These are phyloP conservation scores for Lepus americanus DNA, from an alignment of 2,113 vertebrate species.

Conservation along the genomic window DNA sequence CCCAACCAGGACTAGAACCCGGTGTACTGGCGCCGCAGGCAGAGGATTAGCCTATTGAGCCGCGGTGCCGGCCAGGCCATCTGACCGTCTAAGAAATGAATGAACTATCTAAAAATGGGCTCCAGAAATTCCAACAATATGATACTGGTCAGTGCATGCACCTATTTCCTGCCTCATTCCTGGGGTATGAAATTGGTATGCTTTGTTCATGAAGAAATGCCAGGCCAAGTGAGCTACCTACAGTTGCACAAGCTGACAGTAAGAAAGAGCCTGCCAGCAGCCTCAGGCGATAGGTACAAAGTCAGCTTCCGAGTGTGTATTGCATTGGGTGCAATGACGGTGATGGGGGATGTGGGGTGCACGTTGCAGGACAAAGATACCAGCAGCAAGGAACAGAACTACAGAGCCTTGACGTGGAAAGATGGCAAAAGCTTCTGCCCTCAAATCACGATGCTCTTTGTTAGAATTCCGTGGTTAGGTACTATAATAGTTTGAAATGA, in stretches of 20 bases:
- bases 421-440: background rate
- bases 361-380: background rate
- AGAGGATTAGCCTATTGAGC: too few relatives aligned
- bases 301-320: background rate
- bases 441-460: background rate
- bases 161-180: background rate
- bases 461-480: background rate
- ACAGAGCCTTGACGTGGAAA: background rate
- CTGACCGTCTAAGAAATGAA: background rate
- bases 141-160: background rate
- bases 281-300: background rate
- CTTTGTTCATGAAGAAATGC: constrained; percentile 6
- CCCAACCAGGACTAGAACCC: too few relatives aligned
- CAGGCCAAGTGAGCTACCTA: background rate
- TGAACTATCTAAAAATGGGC: background rate
- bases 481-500: background rate
- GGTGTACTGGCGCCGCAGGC: too few relatives aligned
- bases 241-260: background rate
- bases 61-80: background rate
- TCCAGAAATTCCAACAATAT: background rate
- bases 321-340: background rate
- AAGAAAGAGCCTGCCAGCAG: background rate
- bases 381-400: background rate
- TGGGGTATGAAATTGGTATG: background rate
- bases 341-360: too few relatives aligned